phyloP scores from a whole-genome alignment of 2,888 invertebrate genomes.

The Nemurella pictetii region DNA sequence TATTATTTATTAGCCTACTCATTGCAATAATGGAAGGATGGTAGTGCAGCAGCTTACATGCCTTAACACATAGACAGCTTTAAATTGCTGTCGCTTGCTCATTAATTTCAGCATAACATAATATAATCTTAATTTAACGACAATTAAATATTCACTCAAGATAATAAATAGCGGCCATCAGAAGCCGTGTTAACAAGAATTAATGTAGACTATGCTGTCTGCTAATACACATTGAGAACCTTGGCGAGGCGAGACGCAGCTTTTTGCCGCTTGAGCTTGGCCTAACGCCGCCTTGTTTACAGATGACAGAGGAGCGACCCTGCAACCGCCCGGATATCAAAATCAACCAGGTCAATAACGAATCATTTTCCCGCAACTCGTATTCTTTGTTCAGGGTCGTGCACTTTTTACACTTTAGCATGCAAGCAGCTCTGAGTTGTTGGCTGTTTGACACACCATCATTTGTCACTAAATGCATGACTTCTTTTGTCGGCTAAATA shows the following conservation, averaged over 20 bases:
- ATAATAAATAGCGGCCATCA: no score
- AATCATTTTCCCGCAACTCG: not conserved
- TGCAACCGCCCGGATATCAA: slow-evolving; percentile 23
- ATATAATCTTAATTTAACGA: not conserved
- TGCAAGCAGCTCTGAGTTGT: not conserved
- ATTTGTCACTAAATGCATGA: not conserved
- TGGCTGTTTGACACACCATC: not conserved
- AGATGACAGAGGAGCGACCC: slow-evolving; percentile 31
- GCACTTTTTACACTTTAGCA: slow-evolving; percentile 2
- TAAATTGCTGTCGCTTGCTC: slow-evolving; percentile 23
- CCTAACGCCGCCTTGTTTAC: slow-evolving; percentile 10
- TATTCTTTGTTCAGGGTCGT: not conserved
- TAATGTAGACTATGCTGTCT: no score
- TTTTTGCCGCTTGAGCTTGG: not conserved
- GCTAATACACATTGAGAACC: no score
- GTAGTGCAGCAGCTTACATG: no score
- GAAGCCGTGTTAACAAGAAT: no score
- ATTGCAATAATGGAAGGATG: no score
- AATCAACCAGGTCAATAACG: slow-evolving; percentile 34
- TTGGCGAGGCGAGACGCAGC: not conserved
- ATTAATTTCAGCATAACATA: not conserved
- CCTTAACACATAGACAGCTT: not conserved
- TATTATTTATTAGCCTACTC: no score
- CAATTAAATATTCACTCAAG: not conserved
- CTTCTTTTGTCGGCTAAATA: no score